Conservation (phyloP, 2,113 vertebrate species). For the Amia ocellicauda region DNA sequence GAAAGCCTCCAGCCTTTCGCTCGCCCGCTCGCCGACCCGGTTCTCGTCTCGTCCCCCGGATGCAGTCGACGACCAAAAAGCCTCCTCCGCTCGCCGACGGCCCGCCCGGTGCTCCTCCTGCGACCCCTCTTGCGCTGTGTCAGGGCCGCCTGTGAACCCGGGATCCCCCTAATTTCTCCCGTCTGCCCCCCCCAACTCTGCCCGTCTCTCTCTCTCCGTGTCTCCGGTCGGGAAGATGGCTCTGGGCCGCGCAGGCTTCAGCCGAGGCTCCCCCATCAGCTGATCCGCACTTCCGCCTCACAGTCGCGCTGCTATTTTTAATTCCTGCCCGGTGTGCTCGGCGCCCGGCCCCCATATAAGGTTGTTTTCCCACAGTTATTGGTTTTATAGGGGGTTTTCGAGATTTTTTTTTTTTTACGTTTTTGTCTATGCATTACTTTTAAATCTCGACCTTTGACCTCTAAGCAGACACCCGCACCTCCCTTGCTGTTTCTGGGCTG, state of each 20-base stretch:
- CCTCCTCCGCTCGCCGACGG: constrained; percentile 12
- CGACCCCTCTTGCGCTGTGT: constrained; percentile 24
- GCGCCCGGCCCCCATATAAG: constrained; percentile 13
- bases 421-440: not conserved
- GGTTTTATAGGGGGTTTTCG: not conserved
- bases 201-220: constrained; percentile 28
- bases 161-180: constrained; percentile 28
- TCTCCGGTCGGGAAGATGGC: constrained; percentile 58
- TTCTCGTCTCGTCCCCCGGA: constrained; percentile 19
- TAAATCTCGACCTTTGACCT: constrained; percentile 20
- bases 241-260: constrained; percentile 29
- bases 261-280: constrained; percentile 29
- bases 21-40: constrained; percentile 20
- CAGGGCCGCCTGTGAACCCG: constrained; percentile 30
- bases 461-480: not conserved
- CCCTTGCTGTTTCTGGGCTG: constrained; percentile 11
- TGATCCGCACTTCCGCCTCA: constrained; percentile 33
- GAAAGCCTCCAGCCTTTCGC: constrained; percentile 24
- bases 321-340: not conserved
- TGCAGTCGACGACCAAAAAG: not conserved
- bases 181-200: constrained; percentile 23
- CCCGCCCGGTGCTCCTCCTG: constrained; percentile 20
- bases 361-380: not conserved
- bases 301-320: constrained; percentile 20
- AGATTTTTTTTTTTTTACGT: not conserved